These are phyloP conservation scores for Oreotrochilus melanogaster DNA, from an alignment of 2,113 vertebrate species.

Conservation along the genomic window DNA sequence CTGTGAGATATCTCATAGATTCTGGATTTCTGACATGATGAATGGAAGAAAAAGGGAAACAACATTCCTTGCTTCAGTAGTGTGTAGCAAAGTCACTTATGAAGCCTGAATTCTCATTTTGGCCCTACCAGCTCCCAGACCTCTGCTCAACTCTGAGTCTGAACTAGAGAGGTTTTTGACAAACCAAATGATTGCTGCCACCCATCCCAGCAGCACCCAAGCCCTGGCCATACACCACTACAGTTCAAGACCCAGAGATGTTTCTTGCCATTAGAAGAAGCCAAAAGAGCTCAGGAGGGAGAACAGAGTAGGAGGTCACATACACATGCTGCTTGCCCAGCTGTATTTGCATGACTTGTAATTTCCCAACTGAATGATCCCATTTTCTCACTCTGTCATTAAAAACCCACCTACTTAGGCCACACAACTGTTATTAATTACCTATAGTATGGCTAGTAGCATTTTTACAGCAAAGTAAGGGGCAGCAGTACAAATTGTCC, in stretches of 20 bases:
- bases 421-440: neutral
- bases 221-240: neutral
- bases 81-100: neutral
- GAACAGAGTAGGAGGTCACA: neutral
- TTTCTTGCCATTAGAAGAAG: neutral
- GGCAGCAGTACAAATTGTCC: neutral
- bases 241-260: neutral
- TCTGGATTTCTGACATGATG: neutral
- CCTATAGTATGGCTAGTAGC: neutral
- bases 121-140: neutral
- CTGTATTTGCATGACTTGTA: neutral
- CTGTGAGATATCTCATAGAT: neutral
- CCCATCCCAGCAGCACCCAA: fast-evolving
- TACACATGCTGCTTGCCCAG: neutral
- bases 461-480: slow-evolving; percentile 5
- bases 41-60: neutral
- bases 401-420: neutral
- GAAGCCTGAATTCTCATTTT: neutral
- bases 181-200: neutral
- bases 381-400: neutral
- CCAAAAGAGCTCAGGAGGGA: neutral
- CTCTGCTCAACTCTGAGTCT: neutral
- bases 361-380: neutral
- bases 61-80: neutral
- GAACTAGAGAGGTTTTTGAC: neutral